Conservation (phyloP, 1,140 invertebrate species). For the Pachyrhynchus sulphureomaculatus region DNA sequence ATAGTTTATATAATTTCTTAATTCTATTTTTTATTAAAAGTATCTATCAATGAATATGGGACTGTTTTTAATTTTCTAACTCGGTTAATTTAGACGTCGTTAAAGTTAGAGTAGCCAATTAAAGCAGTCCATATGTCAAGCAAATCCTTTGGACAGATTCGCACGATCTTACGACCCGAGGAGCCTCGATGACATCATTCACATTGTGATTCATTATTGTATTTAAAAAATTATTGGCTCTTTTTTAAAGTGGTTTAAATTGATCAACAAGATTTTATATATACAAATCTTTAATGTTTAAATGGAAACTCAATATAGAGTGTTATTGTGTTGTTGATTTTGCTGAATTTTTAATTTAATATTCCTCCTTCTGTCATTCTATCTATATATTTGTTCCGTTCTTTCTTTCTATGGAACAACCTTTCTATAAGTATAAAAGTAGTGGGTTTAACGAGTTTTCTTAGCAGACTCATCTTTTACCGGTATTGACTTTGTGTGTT, state of each 20-base stretch:
- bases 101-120: not conserved
- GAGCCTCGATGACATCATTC: not conserved
- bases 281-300: not conserved
- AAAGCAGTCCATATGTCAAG: not conserved
- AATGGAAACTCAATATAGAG: too few species aligned
- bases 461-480: too few species aligned
- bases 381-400: too few species aligned
- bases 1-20: too few species aligned
- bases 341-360: too few species aligned
- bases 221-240: not conserved
- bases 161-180: not conserved
- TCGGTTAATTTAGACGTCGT: not conserved
- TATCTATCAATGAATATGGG: not conserved
- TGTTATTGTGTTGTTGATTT: too few species aligned
- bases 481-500: too few species aligned
- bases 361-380: too few species aligned
- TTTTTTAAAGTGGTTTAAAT: not conserved
- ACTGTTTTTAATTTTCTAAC: not conserved
- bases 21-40: too few species aligned
- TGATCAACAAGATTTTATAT: not conserved
- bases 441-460: too few species aligned
- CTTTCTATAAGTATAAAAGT: too few species aligned
- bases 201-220: not conserved
- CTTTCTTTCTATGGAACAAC: too few species aligned
- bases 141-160: conserved; percentile 1